Percentiles rank a stretch among this genome's conserved stretches.
Conservation (phyloP, 2,797 vertebrate genomes). For the Tarsius wallacei region DNA sequence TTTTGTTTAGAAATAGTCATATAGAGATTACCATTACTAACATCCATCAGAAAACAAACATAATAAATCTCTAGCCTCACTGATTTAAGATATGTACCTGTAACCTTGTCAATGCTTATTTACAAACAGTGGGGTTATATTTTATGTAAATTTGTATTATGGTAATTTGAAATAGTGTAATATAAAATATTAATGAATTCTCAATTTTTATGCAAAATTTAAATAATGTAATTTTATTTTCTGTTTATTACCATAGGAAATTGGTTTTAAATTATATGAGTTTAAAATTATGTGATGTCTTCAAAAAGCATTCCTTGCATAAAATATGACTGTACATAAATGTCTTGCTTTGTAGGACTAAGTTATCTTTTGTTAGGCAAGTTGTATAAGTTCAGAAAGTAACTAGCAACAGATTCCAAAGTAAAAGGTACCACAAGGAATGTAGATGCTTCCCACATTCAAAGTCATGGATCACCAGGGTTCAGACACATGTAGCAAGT, state of each 20-base stretch:
- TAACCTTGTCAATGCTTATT: background rate
- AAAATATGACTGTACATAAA: background rate
- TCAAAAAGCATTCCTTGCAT: background rate
- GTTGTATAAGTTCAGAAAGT: background rate
- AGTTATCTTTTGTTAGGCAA: background rate
- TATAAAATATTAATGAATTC: background rate
- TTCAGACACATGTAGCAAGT: background rate
- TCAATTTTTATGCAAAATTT: background rate
- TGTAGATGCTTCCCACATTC: background rate
- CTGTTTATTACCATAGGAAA: background rate
- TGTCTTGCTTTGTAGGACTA: background rate
- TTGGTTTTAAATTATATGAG: constrained; percentile 21
- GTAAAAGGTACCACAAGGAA: background rate
- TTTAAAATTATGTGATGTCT: background rate
- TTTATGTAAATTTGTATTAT: constrained; percentile 36
- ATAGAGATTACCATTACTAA: background rate
- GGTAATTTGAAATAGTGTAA: background rate
- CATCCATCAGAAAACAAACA: background rate
- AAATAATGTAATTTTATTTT: constrained; percentile 4
- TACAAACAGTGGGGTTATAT: background rate
- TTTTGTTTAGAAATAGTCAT: constrained; percentile 48
- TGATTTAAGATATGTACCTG: background rate
- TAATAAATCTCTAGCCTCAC: background rate
- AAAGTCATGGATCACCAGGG: background rate
- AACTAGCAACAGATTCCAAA: constrained; percentile 25